Conservation (phyloP, 1,140 invertebrate species). For the Tetraneura akinire region DNA sequence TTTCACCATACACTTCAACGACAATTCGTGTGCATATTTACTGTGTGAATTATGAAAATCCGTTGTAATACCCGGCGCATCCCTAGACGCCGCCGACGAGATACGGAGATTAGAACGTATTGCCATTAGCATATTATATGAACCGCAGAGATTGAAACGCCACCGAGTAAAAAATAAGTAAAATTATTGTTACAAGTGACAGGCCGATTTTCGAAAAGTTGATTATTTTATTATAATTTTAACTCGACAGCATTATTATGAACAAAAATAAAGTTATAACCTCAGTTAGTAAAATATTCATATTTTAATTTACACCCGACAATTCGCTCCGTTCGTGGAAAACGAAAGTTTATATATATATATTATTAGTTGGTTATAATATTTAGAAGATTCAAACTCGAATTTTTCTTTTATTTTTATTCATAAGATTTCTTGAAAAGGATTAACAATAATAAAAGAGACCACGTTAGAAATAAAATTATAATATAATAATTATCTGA, state of each 20-base stretch:
- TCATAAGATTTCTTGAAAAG: not conserved
- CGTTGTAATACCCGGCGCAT: not conserved
- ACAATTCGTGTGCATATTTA: not conserved
- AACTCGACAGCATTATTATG: constrained; percentile 4
- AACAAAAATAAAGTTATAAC: constrained; percentile 31
- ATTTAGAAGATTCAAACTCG: not conserved
- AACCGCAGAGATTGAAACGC: not conserved
- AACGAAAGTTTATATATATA: too few relatives aligned
- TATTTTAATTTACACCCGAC: constrained; percentile 30
- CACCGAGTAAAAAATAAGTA: not conserved
- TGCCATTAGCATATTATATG: not conserved
- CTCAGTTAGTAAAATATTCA: constrained; percentile 40
- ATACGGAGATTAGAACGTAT: constrained; percentile 23
- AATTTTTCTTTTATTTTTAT: not conserved
- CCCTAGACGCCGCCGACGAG: not conserved
- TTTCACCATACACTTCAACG: not conserved
- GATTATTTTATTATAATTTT: constrained; percentile 41
- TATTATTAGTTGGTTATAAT: constrained; percentile 9
- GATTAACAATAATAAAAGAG: not conserved
- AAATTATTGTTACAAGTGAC: constrained; percentile 13
- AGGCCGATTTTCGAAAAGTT: constrained; percentile 35
- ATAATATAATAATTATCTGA: not conserved
- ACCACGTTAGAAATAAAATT: not conserved
- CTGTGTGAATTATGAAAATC: constrained; percentile 16
- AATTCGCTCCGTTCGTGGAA: not conserved